A percentile compares a stretch with the other conserved stretches of the same genome.
phyloP scores from a whole-genome alignment of 35 echinoderm and acorn worm species.

The Ophiothrix spiculata region DNA sequence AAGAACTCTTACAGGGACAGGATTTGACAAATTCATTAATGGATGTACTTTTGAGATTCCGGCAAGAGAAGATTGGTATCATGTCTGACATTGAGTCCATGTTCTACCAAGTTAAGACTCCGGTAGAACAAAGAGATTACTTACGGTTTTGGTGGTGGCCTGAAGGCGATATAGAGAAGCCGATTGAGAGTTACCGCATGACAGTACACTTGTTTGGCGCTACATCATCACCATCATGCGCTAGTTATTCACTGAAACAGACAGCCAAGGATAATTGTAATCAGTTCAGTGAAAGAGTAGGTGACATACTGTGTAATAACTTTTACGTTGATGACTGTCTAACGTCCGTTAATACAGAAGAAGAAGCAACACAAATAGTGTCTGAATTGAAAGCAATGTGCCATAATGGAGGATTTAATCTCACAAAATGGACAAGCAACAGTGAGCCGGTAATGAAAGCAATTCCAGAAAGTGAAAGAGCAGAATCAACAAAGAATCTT shows the following conservation, averaged over 20 bases:
- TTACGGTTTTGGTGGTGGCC: conserved; percentile 67
- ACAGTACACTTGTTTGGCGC: conserved; percentile 66
- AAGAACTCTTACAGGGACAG: no score
- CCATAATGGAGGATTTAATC: no score
- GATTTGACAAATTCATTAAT: no score
- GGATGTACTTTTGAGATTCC: no score
- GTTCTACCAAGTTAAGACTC: not conserved
- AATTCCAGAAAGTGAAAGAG: no score
- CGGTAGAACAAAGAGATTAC: conserved; percentile 35
- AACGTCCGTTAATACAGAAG: not conserved
- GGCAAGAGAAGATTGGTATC: not conserved
- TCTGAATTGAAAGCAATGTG: no score
- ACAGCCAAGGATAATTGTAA: conserved; percentile 38
- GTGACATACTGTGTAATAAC: not conserved
- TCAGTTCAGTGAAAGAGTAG: not conserved
- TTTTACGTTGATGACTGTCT: conserved; percentile 52
- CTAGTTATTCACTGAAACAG: conserved; percentile 45
- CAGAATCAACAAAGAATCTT: no score
- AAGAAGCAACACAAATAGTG: no score
- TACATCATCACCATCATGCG: conserved; percentile 56
- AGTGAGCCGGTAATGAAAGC: no score
- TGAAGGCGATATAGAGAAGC: conserved; percentile 43
- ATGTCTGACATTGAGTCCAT: conserved; percentile 50
- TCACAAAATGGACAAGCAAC: no score
- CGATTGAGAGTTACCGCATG: conserved; percentile 50